Percentiles rank a stretch among this genome's conserved stretches.
These are phyloP conservation scores for Styela plicata DNA, from an alignment of 23 tunicate genomes.

Conservation along the genomic window DNA sequence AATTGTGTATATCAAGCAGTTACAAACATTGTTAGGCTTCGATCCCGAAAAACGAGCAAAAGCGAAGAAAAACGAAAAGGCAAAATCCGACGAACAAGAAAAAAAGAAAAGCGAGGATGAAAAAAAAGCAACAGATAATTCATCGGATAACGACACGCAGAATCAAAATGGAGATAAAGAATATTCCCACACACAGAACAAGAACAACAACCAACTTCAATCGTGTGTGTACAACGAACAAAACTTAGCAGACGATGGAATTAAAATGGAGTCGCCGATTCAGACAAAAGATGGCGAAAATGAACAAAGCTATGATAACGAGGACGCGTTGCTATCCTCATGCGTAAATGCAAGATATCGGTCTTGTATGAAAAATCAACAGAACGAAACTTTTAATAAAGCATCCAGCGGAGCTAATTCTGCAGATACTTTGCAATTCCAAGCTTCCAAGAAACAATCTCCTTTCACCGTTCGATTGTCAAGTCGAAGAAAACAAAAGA, in stretches of 20 bases:
- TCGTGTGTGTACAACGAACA: conserved; percentile 2
- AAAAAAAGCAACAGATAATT: not conserved
- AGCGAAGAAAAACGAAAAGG: not conserved
- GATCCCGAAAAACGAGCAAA: conserved; percentile 30
- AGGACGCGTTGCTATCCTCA: not conserved
- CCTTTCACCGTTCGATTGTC: not conserved
- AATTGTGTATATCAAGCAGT: conserved; percentile 70
- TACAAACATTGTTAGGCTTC: conserved; percentile 56
- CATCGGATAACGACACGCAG: not conserved
- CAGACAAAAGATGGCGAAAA: not conserved
- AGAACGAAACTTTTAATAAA: not conserved
- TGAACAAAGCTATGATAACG: not conserved
- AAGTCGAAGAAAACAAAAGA: not conserved
- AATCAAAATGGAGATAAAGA: conserved; percentile 7
- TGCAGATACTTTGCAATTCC: not conserved
- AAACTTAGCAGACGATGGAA: not conserved
- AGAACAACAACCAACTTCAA: not conserved
- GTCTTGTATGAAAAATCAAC: not conserved
- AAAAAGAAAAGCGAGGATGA: conserved; percentile 2
- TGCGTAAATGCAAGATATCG: not conserved
- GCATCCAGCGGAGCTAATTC: not conserved
- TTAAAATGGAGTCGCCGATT: not conserved
- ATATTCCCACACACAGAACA: conserved; percentile 11
- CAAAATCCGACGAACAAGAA: not conserved
- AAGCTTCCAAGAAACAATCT: not conserved